Evolutionary conservation across 1,140 invertebrate species (phyloP).

Genomic region (Halictus rubicundus): DNA sequence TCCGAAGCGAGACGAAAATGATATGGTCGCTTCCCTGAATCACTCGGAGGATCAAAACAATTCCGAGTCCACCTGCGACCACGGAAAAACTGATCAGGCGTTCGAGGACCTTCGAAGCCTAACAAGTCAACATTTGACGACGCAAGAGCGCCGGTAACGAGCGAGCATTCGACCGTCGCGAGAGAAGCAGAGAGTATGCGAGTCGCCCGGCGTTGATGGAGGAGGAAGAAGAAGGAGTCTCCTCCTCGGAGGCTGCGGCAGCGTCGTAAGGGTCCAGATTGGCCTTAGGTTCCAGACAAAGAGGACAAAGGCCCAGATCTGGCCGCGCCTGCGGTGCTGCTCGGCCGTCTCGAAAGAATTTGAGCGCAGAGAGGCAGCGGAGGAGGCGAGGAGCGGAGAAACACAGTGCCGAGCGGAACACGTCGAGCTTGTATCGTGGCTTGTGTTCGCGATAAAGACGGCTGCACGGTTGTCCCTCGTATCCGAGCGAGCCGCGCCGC

Average conservation of each 20-base stretch:
- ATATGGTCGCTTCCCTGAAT: too few relatives aligned
- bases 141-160: too few relatives aligned
- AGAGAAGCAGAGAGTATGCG: too few relatives aligned
- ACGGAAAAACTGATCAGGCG: too few relatives aligned
- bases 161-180: too few relatives aligned
- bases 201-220: too few relatives aligned
- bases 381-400: constrained; percentile 14
- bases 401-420: constrained; percentile 27
- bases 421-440: constrained; percentile 33
- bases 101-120: too few relatives aligned
- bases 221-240: background rate
- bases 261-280: constrained; percentile 49
- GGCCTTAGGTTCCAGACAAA: constrained; percentile 60
- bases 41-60: too few relatives aligned
- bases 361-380: constrained; percentile 17
- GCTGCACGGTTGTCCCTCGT: constrained; percentile 55
- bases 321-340: constrained; percentile 47
- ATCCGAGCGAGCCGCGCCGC: constrained; percentile 29
- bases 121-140: too few relatives aligned
- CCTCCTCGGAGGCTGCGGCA: background rate
- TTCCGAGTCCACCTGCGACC: too few relatives aligned
- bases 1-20: too few relatives aligned
- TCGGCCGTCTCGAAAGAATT: constrained; percentile 45
- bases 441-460: constrained; percentile 31
- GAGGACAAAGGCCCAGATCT: constrained; percentile 69